phyloP scores from a whole-genome alignment of 2,113 vertebrate species.

The Chinchilla lanigera region DNA sequence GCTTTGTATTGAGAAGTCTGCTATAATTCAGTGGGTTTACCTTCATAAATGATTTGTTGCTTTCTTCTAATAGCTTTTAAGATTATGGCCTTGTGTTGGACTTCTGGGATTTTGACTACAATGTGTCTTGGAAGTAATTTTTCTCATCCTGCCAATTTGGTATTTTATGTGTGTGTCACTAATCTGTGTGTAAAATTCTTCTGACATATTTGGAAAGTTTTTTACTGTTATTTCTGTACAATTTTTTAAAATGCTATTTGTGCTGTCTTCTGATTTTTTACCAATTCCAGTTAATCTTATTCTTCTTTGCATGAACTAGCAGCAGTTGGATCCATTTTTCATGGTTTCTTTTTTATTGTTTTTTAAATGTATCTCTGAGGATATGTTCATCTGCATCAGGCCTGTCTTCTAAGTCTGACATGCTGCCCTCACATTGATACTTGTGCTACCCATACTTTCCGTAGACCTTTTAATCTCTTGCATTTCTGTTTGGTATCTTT shows the following conservation, averaged over 20 bases:
- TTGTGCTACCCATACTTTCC: background rate
- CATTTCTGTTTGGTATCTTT: background rate
- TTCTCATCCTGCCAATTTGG: background rate
- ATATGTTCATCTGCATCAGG: background rate
- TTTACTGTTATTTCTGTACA: background rate
- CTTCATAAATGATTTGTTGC: background rate
- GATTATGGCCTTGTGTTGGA: background rate
- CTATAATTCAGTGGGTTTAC: background rate
- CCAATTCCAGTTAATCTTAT: background rate
- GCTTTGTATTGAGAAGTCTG: background rate
- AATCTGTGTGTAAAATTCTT: background rate
- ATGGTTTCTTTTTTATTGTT: background rate
- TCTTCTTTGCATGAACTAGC: background rate
- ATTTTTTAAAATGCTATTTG: background rate
- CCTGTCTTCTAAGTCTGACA: background rate
- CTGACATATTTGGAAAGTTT: too few relatives aligned
- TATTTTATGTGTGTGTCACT: background rate
- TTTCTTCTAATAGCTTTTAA: background rate
- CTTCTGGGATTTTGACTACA: background rate
- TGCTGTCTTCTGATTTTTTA: background rate
- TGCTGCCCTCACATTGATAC: background rate
- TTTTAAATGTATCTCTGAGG: background rate
- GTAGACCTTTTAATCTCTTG: background rate
- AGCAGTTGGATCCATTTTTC: background rate
- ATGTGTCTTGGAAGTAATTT: background rate